Percentiles rank a stretch among this genome's conserved stretches.
phyloP scores from a whole-genome alignment of 2,113 vertebrate genomes.

The Recurvirostra avosetta region DNA sequence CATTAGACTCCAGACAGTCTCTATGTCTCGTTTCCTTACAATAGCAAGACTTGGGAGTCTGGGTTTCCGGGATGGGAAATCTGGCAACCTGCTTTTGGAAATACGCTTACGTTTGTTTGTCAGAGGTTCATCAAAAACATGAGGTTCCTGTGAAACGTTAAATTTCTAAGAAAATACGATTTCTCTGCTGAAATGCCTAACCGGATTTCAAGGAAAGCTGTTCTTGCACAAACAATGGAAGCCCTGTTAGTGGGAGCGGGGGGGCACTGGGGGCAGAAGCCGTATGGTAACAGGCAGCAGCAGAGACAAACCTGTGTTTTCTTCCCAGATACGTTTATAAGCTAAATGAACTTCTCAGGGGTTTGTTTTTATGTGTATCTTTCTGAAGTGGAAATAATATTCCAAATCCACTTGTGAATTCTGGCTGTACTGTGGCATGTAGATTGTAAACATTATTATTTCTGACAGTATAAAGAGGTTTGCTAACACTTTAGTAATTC shows the following conservation, averaged over 20 bases:
- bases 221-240: not conserved
- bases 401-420: conserved; percentile 37
- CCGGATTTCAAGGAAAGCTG: not conserved
- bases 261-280: not conserved
- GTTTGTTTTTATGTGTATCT: not conserved
- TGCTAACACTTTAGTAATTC: conserved; percentile 57
- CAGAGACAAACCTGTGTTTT: not conserved
- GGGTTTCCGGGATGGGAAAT: not conserved
- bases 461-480: conserved; percentile 50
- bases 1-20: not conserved
- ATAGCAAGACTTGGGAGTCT: not conserved
- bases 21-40: rapidly evolving
- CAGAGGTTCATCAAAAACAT: not conserved
- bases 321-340: not conserved
- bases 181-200: not conserved
- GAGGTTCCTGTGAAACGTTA: not conserved
- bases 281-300: not conserved
- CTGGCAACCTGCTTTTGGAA: not conserved
- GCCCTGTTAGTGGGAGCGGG: not conserved
- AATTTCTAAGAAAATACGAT: not conserved
- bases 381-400: conserved; percentile 27
- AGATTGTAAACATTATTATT: conserved; percentile 40
- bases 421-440: not conserved
- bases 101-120: not conserved
- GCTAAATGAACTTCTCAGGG: not conserved